Evolutionary conservation across 2,888 invertebrate genomes (phyloP), one percentile per base, ranked within the genome.

Genomic region (Cephus runcator): DNA sequence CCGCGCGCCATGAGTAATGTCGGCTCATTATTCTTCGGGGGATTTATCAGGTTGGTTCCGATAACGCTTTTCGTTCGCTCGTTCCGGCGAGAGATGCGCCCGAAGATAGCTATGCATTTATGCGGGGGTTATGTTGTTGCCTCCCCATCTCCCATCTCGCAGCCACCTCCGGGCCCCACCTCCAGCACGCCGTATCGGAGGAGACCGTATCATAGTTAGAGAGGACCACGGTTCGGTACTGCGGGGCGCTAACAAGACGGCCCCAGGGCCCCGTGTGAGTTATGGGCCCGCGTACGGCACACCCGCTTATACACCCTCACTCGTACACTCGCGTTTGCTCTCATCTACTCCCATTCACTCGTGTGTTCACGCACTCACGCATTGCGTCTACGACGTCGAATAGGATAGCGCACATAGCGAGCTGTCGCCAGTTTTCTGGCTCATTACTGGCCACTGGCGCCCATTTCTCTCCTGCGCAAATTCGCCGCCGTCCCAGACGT

Each of bases 381-480:
- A 40, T 75, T 69, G 79, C 79, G 79, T 80, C 56, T 56, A 56
- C 81, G 76, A 76, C 77, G 81, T 69, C 75, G 75, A 75, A 78
- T 80, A 79, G 81, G 79, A 81, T 78, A 81, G 77, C 80, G 75
- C 86, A 85, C 87, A 88, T 89, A 89, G 88, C 89, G 84, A 86
- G 89, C 90, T 90, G 91, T 91, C 90, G 89, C 87, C 90, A 90
- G 90, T 91, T 91, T 91, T 91, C 91, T 90, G 91, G 88, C 91
- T 91, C 91, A 90, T 91, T 91, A 90, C 91, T 87, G 87, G 83
- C 86, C 87, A 85, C 87, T 83, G 84, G 86, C 83, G 86, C 87
- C 85, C 88, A 88, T 87, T 88, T 85, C 88, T 88, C 88, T 88
- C 83, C 76, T 15, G 69, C 35, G 34, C 34, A 34, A 30, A 36